phyloP scores from a whole-genome alignment of 2,888 invertebrate genomes.

The Gastracanthus pulcherrimus region DNA sequence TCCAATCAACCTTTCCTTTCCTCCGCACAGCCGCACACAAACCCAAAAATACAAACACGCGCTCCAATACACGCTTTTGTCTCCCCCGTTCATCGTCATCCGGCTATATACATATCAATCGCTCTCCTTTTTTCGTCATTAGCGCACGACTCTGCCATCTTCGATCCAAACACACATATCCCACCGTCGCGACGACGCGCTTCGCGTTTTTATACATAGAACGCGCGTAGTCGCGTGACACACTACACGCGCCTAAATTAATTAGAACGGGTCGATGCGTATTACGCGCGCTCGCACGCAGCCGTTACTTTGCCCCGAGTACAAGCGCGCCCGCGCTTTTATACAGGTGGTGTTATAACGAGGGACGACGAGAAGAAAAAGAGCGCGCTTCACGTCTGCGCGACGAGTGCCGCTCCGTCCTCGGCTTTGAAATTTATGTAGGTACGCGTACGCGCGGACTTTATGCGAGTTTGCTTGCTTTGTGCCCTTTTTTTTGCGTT shows the following conservation, averaged over 20 bases:
- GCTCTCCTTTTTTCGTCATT: neutral
- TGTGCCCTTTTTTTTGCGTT: too few relatives aligned
- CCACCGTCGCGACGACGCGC: neutral
- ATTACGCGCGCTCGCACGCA: neutral
- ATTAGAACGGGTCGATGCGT: constrained; percentile 42
- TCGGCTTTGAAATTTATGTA: too few relatives aligned
- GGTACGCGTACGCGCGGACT: too few relatives aligned
- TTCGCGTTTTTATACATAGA: too few relatives aligned
- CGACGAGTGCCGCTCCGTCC: too few relatives aligned
- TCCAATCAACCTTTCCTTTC: constrained; percentile 6
- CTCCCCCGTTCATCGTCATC: neutral
- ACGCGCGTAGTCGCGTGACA: constrained; percentile 8
- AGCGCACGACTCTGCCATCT: too few relatives aligned
- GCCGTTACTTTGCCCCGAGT: neutral
- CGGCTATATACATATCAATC: constrained; percentile 18
- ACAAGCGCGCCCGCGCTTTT: neutral
- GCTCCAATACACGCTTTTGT: neutral
- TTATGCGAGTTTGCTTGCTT: too few relatives aligned
- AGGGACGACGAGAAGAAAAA: too few relatives aligned
- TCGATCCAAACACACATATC: too few relatives aligned
- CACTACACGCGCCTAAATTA: constrained; percentile 34
- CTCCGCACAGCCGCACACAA: neutral
- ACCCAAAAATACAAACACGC: neutral
- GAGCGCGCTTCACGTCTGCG: too few relatives aligned
- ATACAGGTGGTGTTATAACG: too few relatives aligned